A percentile compares a stretch with the other conserved stretches of the same genome.
These are phyloP conservation scores for Ptilorrhoa leucosticta DNA, from an alignment of 2,113 vertebrate genomes.

Conservation along the genomic window DNA sequence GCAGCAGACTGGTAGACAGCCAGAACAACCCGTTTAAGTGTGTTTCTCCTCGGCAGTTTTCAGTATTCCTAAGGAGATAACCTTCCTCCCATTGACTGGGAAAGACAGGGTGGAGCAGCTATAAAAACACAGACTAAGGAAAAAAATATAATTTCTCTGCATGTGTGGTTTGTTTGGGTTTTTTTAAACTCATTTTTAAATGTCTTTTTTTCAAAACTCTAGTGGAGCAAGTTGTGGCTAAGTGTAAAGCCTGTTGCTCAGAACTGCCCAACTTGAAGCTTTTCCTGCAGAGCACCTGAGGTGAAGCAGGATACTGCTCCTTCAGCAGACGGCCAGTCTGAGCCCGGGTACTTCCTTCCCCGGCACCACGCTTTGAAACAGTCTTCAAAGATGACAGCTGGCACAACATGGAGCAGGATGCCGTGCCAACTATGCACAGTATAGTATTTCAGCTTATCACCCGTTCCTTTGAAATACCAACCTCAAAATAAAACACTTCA, in stretches of 20 bases:
- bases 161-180: rapidly evolving
- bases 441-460: conserved; percentile 37
- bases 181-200: not conserved
- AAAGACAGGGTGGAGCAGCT: not conserved
- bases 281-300: not conserved
- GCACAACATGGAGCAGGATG: not conserved
- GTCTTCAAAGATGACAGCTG: conserved; percentile 17
- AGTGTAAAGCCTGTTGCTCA: not conserved
- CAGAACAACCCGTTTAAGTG: not conserved
- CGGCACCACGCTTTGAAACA: conserved; percentile 10
- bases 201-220: not conserved
- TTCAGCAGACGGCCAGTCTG: not conserved
- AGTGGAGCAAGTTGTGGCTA: not conserved
- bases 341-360: not conserved
- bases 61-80: conserved; percentile 4
- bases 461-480: conserved; percentile 62
- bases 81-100: not conserved
- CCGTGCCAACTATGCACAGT: not conserved
- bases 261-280: not conserved
- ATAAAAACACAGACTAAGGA: not conserved
- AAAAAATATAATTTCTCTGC: not conserved
- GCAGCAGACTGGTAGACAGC: not conserved
- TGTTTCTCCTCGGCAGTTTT: not conserved
- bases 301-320: not conserved
- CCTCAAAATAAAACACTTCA: conserved; percentile 98